These are phyloP conservation scores for Gambelia wislizenii DNA, from an alignment of 2,797 vertebrate genomes.

Conservation along the genomic window DNA sequence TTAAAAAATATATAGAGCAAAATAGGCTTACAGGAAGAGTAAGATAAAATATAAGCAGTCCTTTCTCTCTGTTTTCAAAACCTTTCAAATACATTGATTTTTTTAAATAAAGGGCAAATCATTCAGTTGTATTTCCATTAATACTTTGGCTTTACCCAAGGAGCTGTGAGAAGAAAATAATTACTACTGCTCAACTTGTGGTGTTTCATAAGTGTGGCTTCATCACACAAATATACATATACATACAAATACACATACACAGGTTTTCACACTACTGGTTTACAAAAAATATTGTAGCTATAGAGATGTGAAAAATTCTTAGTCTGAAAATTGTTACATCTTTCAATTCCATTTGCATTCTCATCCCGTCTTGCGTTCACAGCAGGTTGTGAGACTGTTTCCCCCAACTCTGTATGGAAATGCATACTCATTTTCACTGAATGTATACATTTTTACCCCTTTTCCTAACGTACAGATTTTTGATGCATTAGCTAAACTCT, in stretches of 20 bases:
- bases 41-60: neutral
- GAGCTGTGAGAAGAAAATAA: neutral
- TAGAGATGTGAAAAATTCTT: too few relatives aligned
- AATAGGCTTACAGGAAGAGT: neutral
- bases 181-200: neutral
- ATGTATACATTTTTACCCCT: neutral
- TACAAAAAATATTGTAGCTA: too few relatives aligned
- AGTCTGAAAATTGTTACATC: too few relatives aligned
- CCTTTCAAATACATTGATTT: neutral
- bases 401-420: too few relatives aligned
- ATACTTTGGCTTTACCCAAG: neutral
- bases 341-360: too few relatives aligned
- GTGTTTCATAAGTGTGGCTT: neutral
- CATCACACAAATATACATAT: too few relatives aligned
- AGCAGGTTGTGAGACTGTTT: neutral
- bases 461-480: neutral
- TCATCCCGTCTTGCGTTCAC: neutral
- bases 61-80: neutral
- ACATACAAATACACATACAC: too few relatives aligned
- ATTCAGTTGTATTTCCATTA: neutral
- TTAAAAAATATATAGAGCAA: neutral
- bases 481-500: neutral
- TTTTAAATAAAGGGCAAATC: neutral
- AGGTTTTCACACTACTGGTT: too few relatives aligned
- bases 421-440: neutral